Evolutionary conservation across 2,888 invertebrate genomes (phyloP).

Genomic region (Plutella xylostella): DNA sequence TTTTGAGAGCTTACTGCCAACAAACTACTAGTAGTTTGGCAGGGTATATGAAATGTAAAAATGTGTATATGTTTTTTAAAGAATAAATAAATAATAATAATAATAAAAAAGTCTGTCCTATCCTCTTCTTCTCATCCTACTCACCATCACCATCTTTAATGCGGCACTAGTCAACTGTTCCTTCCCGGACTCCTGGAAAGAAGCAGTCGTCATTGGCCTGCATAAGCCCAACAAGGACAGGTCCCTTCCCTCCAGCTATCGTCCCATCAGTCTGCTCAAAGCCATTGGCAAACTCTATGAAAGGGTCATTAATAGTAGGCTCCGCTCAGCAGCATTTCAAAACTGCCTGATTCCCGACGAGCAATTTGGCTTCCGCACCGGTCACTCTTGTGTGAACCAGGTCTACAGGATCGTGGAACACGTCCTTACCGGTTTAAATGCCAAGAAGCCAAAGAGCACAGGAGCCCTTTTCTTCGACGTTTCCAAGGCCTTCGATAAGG

Average conservation of each 20-base stretch:
- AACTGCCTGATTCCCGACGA: constrained; percentile 3
- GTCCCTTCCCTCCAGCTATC: not conserved
- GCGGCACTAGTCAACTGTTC: constrained; percentile 5
- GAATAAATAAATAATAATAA: too few relatives aligned
- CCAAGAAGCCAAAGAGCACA: not conserved
- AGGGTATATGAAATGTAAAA: too few relatives aligned
- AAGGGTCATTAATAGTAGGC: not conserved
- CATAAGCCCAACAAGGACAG: constrained; percentile 2
- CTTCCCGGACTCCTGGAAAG: constrained; percentile 13
- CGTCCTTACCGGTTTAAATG: constrained; percentile 7
- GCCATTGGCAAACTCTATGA: constrained; percentile 10
- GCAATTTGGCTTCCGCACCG: constrained; percentile 16
- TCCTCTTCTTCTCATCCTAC: not conserved
- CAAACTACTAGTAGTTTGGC: too few relatives aligned
- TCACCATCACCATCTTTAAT: constrained; percentile 10
- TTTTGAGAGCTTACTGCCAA: too few relatives aligned
- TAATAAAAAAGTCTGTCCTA: constrained; percentile 6
- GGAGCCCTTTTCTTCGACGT: constrained; percentile 14
- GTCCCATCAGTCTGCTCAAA: constrained; percentile 9
- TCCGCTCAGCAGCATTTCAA: not conserved
- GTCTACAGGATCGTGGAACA: constrained; percentile 16
- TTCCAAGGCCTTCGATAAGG: constrained; percentile 12
- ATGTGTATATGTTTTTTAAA: too few relatives aligned
- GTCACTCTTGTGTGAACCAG: constrained; percentile 11
- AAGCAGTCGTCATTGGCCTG: constrained; percentile 14